phyloP scores from a whole-genome alignment of 2,888 invertebrate genomes.

The Podabrus alpinus region DNA sequence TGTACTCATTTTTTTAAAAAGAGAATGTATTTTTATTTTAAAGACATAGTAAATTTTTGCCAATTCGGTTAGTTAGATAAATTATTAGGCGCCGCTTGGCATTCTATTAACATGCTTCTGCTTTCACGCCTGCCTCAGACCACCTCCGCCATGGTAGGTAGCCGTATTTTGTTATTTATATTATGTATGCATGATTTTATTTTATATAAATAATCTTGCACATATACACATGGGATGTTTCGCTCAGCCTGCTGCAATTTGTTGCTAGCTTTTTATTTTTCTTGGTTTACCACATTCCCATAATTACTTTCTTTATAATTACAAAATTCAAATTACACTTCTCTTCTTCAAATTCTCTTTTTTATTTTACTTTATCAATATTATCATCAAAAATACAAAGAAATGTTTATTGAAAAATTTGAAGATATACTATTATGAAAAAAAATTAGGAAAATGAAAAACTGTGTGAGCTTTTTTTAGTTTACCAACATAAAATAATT shows the following conservation, averaged over 20 bases:
- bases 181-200: constrained; percentile 23
- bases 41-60: constrained; percentile 4
- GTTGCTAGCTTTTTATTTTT: constrained; percentile 11
- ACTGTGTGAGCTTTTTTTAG: no score
- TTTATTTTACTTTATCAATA: neutral
- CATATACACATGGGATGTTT: constrained; percentile 22
- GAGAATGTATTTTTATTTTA: neutral
- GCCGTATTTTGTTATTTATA: constrained; percentile 38
- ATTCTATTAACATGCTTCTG: constrained; percentile 53
- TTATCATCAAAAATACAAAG: no score
- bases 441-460: no score
- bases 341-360: neutral
- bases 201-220: constrained; percentile 10
- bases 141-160: constrained; percentile 58
- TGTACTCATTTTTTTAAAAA: neutral
- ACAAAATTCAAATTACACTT: neutral
- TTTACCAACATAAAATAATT: no score
- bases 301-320: neutral
- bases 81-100: constrained; percentile 33
- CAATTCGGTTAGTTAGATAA: constrained; percentile 16
- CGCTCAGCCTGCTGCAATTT: constrained; percentile 24
- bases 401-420: no score
- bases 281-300: neutral
- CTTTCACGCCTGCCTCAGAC: constrained; percentile 56
- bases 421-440: no score